Evolutionary conservation across 2,888 invertebrate genomes (phyloP).

Genomic region (Rapana venosa): DNA sequence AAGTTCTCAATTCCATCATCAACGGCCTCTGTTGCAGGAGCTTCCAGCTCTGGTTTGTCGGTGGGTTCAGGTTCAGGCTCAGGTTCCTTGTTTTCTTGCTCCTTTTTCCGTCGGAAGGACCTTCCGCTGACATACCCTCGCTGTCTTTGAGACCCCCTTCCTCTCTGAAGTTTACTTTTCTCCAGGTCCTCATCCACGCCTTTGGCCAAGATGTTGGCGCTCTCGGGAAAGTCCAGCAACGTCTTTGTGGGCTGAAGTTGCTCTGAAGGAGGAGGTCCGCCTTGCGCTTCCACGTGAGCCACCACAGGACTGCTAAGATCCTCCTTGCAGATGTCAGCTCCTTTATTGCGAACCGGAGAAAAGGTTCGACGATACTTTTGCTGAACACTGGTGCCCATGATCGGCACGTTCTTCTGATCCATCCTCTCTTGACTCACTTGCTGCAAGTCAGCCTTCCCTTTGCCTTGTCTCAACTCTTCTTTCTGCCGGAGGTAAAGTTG

Average conservation of each 20-base stretch:
- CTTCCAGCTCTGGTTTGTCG: neutral
- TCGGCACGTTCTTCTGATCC: conserved; percentile 49
- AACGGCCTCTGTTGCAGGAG: neutral
- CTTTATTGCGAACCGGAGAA: conserved; percentile 40
- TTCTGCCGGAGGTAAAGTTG: neutral
- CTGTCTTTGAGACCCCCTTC: conserved; percentile 43
- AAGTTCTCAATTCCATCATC: conserved; percentile 11
- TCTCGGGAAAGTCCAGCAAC: neutral
- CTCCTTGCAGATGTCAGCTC: neutral
- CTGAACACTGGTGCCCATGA: conserved; percentile 53
- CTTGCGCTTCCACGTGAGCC: neutral
- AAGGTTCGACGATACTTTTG: conserved; percentile 53
- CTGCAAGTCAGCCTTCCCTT: neutral
- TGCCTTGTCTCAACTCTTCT: neutral
- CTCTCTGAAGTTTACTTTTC: conserved; percentile 19
- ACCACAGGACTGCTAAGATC: neutral
- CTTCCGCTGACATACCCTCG: conserved; percentile 49
- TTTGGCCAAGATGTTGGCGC: conserved; percentile 44
- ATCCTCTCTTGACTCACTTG: neutral
- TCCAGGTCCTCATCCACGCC: conserved; percentile 41
- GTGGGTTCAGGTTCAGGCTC: neutral
- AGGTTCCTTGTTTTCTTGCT: conserved; percentile 3
- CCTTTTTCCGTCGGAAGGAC: conserved; percentile 44
- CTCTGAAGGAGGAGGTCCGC: neutral
- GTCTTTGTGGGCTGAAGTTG: conserved; percentile 4